phyloP scores from a whole-genome alignment of 37 sponge, comb jelly and placozoan genomes.

The Corticium candelabrum region DNA sequence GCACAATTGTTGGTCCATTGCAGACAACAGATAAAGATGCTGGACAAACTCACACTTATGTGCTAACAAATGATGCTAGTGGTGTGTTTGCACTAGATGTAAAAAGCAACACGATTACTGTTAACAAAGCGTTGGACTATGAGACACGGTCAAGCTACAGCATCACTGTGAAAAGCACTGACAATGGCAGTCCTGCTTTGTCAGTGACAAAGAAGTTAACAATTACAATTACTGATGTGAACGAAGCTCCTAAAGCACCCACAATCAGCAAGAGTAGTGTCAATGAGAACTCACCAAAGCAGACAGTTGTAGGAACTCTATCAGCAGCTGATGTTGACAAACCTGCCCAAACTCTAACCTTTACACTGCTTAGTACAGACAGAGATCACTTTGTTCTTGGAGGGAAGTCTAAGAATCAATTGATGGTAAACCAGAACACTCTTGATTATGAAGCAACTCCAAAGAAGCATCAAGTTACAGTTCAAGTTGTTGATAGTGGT shows the following conservation, averaged over 20 bases:
- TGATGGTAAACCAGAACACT: neutral
- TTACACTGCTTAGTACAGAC: neutral
- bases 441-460: neutral
- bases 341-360: neutral
- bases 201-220: neutral
- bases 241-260: neutral
- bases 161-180: neutral
- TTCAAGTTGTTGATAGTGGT: neutral
- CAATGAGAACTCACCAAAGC: neutral
- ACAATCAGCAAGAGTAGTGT: neutral
- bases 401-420: neutral
- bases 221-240: neutral
- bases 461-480: neutral
- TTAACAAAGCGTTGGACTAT: neutral
- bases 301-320: neutral
- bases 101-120: neutral
- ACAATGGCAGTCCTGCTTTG: neutral
- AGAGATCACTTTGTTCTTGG: neutral
- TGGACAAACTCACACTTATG: neutral
- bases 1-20: neutral
- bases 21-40: neutral
- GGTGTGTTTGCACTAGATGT: neutral
- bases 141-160: neutral
- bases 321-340: neutral
- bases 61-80: neutral